These are phyloP conservation scores for Theonella swinhoei DNA, from an alignment of 37 sponge, comb jelly and placozoan genomes.

Conservation along the genomic window DNA sequence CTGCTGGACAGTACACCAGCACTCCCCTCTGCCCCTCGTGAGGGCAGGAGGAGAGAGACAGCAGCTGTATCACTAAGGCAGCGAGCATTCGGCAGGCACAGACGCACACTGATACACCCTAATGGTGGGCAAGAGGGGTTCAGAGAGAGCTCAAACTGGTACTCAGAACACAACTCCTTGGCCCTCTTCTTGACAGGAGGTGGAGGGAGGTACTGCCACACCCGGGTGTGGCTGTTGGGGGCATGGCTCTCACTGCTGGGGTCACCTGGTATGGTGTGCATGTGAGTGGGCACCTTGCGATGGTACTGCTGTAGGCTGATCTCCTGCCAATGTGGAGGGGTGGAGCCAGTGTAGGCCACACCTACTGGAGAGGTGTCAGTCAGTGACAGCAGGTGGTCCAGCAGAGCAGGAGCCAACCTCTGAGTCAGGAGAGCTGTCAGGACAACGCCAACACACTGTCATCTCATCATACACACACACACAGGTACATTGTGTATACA, in stretches of 20 bases:
- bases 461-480: no score
- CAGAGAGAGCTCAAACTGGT: neutral
- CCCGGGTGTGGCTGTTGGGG: neutral
- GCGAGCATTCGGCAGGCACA: slow-evolving; percentile 28
- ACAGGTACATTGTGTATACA: no score
- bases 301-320: slow-evolving; percentile 37
- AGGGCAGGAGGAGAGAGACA: slow-evolving; percentile 30
- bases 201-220: slow-evolving; percentile 46
- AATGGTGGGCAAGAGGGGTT: neutral
- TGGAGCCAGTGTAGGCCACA: slow-evolving; percentile 15
- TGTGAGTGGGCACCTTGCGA: slow-evolving; percentile 30
- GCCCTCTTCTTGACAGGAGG: neutral
- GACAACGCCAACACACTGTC: no score
- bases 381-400: slow-evolving; percentile 21
- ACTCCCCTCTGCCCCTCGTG: neutral
- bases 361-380: slow-evolving; percentile 13
- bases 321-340: slow-evolving; percentile 41
- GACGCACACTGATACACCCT: slow-evolving; percentile 32
- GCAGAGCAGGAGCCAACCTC: neutral
- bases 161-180: neutral
- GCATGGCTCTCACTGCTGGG: neutral
- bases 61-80: slow-evolving; percentile 36
- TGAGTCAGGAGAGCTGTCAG: neutral
- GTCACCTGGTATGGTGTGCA: neutral
- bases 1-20: no score